Conservation (phyloP, 2,113 vertebrate genomes). For the Mobula birostris region DNA sequence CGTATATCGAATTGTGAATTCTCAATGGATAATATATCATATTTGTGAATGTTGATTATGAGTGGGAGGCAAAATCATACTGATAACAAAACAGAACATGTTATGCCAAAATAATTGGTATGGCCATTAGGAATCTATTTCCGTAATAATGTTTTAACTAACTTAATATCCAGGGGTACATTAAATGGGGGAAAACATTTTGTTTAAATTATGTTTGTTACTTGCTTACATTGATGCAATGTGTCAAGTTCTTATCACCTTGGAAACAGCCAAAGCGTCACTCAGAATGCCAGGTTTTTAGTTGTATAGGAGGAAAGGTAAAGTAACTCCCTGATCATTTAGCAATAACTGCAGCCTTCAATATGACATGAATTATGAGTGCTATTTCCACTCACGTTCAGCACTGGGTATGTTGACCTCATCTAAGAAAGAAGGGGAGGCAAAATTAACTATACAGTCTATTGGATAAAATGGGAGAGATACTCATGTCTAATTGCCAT, state of each 20-base stretch:
- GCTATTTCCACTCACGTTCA: background rate
- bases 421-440: background rate
- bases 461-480: background rate
- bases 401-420: background rate
- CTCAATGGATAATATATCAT: background rate
- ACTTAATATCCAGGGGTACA: background rate
- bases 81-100: background rate
- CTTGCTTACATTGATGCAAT: background rate
- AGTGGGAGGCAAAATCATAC: background rate
- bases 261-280: background rate
- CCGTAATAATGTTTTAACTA: background rate
- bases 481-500: background rate
- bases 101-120: background rate
- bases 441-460: background rate
- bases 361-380: background rate
- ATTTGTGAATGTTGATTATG: background rate
- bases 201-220: background rate
- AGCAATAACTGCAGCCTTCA: background rate
- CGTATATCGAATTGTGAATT: background rate
- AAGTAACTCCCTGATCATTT: background rate
- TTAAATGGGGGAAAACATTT: background rate
- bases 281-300: background rate
- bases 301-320: background rate
- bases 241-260: background rate
- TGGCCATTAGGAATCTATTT: background rate